Evolutionary conservation across 2,797 vertebrate species (phyloP).

Genomic region (Benthosema pterotum): DNA sequence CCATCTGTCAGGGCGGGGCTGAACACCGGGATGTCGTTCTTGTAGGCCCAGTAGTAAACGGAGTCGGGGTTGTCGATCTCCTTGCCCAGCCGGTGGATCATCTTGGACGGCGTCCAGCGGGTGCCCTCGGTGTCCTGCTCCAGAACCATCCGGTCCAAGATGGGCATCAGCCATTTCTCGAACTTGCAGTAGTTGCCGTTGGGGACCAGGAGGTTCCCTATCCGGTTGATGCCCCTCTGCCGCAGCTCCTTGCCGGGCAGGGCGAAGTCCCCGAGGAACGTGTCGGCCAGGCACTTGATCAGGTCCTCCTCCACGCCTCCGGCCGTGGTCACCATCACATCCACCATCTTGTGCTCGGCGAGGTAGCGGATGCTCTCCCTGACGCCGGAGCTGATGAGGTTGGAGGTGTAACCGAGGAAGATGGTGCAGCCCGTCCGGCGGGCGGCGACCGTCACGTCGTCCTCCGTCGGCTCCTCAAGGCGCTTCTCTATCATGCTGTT

Average conservation of each 20-base stretch:
- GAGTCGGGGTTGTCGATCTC: slow-evolving; percentile 93
- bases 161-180: slow-evolving; percentile 95
- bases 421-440: slow-evolving; percentile 84
- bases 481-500: slow-evolving; percentile 90
- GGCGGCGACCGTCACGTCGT: slow-evolving; percentile 47
- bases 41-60: slow-evolving; percentile 94
- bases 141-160: slow-evolving; percentile 90
- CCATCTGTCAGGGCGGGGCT: slow-evolving; percentile 94
- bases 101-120: slow-evolving; percentile 92
- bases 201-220: slow-evolving; percentile 92
- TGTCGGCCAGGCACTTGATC: slow-evolving; percentile 90
- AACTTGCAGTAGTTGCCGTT: slow-evolving; percentile 97
- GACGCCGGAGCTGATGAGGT: slow-evolving; percentile 92
- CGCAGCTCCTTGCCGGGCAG: slow-evolving; percentile 87
- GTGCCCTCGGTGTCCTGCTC: slow-evolving; percentile 91
- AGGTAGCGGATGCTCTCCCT: slow-evolving; percentile 91
- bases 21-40: slow-evolving; percentile 93
- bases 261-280: slow-evolving; percentile 89
- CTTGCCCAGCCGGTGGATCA: slow-evolving; percentile 92
- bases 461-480: slow-evolving; percentile 81
- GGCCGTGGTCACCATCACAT: slow-evolving; percentile 92
- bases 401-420: slow-evolving; percentile 93
- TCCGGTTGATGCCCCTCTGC: slow-evolving; percentile 89
- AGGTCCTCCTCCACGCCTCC: slow-evolving; percentile 92
- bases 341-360: slow-evolving; percentile 90